phyloP scores from a whole-genome alignment of 2,113 vertebrate species.

The Mus spicilegus region DNA sequence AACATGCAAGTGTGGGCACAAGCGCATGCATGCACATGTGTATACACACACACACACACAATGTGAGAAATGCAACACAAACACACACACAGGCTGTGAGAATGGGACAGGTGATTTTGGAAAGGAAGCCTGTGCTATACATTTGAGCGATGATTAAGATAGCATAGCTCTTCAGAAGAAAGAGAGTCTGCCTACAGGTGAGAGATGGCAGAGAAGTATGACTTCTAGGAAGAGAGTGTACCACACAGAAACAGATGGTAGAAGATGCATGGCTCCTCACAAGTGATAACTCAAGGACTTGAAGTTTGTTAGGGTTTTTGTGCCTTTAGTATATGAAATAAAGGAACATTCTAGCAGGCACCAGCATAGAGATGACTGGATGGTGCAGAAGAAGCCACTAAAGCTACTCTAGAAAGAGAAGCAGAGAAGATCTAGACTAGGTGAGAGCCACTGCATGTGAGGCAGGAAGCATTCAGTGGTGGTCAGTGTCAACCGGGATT shows the following conservation, averaged over 20 bases:
- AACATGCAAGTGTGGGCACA: too few species aligned
- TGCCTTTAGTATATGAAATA: not conserved
- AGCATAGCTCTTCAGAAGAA: not conserved
- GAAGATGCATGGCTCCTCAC: not conserved
- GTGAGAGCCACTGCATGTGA: too few species aligned
- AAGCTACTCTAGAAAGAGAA: not conserved
- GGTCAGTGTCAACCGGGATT: fast-evolving
- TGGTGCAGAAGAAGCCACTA: not conserved
- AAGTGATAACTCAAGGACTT: not conserved
- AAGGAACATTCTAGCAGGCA: not conserved
- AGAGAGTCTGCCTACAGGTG: not conserved
- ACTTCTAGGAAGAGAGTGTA: not conserved
- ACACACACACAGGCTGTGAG: not conserved
- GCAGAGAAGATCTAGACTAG: not conserved
- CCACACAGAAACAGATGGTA: not conserved
- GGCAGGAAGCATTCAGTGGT: not conserved
- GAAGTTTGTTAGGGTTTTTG: not conserved
- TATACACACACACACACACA: not conserved
- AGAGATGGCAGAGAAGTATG: not conserved
- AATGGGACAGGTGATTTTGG: not conserved
- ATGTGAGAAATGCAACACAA: not conserved
- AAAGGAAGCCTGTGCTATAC: not conserved
- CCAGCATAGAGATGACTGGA: not conserved
- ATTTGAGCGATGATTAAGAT: not conserved
- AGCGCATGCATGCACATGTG: too few species aligned